phyloP scores from a whole-genome alignment of 2,888 invertebrate genomes.

The Drosophila rubida region DNA sequence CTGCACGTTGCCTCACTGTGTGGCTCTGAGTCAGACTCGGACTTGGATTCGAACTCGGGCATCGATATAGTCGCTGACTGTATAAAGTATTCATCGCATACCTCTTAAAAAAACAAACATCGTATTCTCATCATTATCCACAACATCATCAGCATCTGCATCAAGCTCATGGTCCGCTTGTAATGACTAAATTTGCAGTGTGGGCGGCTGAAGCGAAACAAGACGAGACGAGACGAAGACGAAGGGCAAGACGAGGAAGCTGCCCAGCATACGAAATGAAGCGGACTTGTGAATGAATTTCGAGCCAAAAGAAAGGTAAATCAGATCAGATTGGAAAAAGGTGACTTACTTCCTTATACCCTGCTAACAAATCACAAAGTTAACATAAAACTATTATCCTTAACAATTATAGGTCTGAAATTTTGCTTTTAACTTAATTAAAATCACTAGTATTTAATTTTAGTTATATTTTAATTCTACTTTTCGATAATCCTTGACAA shows the following conservation, averaged over 20 bases:
- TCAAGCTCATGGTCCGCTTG: constrained; percentile 37
- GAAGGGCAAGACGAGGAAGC: constrained; percentile 31
- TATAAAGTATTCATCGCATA: constrained; percentile 33
- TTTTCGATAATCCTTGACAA: too few relatives aligned
- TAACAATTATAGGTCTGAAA: too few relatives aligned
- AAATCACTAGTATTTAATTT: too few relatives aligned
- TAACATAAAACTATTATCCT: too few relatives aligned
- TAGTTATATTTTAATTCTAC: too few relatives aligned
- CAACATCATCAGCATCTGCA: constrained; percentile 18
- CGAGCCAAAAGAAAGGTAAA: constrained; percentile 14
- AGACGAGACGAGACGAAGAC: constrained; percentile 14
- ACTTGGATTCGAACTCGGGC: background rate
- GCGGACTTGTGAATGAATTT: constrained; percentile 71
- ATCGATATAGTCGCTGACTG: constrained; percentile 37
- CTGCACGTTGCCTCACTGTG: constrained; percentile 34
- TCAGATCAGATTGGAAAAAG: background rate
- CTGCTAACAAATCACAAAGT: background rate
- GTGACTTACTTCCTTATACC: background rate
- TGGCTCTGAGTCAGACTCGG: constrained; percentile 5
- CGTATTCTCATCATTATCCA: constrained; percentile 41
- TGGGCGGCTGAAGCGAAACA: constrained; percentile 56
- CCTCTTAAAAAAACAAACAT: constrained; percentile 8
- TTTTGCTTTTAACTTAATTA: too few relatives aligned
- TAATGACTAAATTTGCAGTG: constrained; percentile 75
- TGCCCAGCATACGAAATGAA: constrained; percentile 75